These are phyloP conservation scores for Rhopalosiphum padi DNA, from an alignment of 1,140 invertebrate species.

Conservation along the genomic window DNA sequence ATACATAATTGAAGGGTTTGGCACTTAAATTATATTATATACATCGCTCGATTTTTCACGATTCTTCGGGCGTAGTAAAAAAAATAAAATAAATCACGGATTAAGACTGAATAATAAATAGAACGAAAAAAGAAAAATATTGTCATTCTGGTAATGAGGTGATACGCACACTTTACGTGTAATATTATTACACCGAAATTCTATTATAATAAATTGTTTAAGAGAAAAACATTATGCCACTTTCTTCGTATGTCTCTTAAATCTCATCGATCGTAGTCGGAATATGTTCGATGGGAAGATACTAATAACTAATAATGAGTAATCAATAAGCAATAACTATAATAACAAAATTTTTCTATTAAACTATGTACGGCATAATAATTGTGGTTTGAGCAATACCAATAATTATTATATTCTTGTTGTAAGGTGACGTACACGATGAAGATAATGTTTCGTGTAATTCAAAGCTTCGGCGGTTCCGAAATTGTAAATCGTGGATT, in stretches of 20 bases:
- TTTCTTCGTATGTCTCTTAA: not conserved
- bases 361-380: not conserved
- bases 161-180: not conserved
- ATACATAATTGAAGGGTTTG: constrained; percentile 1
- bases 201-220: not conserved
- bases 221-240: not conserved
- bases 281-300: not conserved
- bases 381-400: not conserved
- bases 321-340: not conserved
- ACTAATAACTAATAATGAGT: not conserved
- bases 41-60: not conserved
- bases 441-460: not conserved
- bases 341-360: not conserved
- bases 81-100: not conserved
- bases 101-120: not conserved
- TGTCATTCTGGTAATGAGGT: not conserved
- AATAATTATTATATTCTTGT: not conserved
- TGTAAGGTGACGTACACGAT: not conserved
- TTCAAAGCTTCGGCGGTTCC: not conserved
- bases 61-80: not conserved
- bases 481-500: not conserved
- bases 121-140: not conserved
- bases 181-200: not conserved
- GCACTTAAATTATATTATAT: not conserved
- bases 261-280: not conserved